These are phyloP conservation scores for Neotoxoptera formosana DNA, from an alignment of 1,140 invertebrate species.

Conservation along the genomic window DNA sequence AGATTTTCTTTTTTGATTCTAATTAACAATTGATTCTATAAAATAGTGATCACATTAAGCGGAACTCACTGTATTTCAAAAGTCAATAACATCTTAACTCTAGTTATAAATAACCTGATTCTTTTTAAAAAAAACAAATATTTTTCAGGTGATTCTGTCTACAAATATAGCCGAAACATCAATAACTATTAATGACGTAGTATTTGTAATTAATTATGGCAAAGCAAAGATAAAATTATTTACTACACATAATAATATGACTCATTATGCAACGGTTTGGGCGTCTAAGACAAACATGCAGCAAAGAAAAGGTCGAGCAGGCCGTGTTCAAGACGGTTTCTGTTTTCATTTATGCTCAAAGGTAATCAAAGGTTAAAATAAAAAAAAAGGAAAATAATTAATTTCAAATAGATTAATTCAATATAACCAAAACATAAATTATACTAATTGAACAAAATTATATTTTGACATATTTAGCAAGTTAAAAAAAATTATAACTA, in stretches of 20 bases:
- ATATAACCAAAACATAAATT: not conserved
- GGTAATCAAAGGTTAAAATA: conserved; percentile 61
- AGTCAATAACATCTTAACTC: not conserved
- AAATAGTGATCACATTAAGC: too few relatives aligned
- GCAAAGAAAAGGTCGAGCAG: conserved; percentile 89
- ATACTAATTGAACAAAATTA: not conserved
- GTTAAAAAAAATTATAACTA: too few relatives aligned
- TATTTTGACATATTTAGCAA: not conserved
- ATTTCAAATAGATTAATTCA: not conserved
- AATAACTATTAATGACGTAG: conserved; percentile 96
- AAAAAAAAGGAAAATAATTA: not conserved
- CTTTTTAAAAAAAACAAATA: not conserved
- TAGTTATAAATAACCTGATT: not conserved
- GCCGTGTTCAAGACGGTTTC: conserved; percentile 84
- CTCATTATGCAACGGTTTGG: conserved; percentile 93
- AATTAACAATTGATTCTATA: too few relatives aligned
- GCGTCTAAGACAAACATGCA: conserved; percentile 90
- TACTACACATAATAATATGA: conserved; percentile 95
- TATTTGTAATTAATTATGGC: conserved; percentile 94
- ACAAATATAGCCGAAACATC: conserved; percentile 95
- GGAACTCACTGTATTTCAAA: not conserved
- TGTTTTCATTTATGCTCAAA: conserved; percentile 89
- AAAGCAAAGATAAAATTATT: conserved; percentile 96
- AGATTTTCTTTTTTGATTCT: too few relatives aligned
- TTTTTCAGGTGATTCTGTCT: conserved; percentile 78